phyloP scores from a whole-genome alignment of 2,113 vertebrate species.

The Solea solea region DNA sequence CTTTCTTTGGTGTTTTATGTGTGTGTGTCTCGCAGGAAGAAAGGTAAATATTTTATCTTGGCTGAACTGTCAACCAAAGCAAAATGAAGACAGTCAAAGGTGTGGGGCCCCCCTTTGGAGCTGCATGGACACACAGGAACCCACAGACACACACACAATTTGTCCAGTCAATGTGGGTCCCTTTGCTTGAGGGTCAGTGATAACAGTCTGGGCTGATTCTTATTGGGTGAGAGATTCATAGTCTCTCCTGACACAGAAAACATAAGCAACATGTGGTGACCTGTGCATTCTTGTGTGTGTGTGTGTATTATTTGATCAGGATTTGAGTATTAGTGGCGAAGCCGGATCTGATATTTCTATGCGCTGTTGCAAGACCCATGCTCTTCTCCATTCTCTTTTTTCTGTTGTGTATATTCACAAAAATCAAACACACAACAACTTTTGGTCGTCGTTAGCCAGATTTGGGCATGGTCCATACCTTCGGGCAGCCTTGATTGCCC shows the following conservation, averaged over 20 bases:
- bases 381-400: conserved; percentile 1
- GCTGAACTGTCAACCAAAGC: conserved; percentile 52
- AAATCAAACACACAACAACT: conserved; percentile 52
- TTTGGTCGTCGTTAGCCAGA: conserved; percentile 47
- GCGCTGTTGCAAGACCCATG: conserved; percentile 31
- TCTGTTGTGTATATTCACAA: conserved; percentile 8
- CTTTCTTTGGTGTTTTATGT: no score
- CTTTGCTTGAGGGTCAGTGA: conserved; percentile 72
- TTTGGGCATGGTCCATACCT: conserved; percentile 78
- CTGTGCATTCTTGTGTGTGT: conserved; percentile 25
- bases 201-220: conserved; percentile 61
- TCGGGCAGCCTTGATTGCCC: conserved; percentile 62
- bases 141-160: not conserved
- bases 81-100: conserved; percentile 52
- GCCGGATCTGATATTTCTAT: conserved; percentile 62
- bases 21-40: conserved; percentile 51
- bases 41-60: conserved; percentile 61
- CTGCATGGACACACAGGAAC: not conserved
- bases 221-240: conserved; percentile 56
- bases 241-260: conserved; percentile 49
- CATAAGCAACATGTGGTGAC: conserved; percentile 41
- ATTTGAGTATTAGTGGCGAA: conserved; percentile 71
- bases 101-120: conserved; percentile 17
- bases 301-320: conserved; percentile 32
- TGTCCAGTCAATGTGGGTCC: conserved; percentile 38